Percentiles rank a stretch among this genome's conserved stretches.
Evolutionary conservation across 1,140 invertebrate species (phyloP).

Genomic region (Notospermus geniculatus): DNA sequence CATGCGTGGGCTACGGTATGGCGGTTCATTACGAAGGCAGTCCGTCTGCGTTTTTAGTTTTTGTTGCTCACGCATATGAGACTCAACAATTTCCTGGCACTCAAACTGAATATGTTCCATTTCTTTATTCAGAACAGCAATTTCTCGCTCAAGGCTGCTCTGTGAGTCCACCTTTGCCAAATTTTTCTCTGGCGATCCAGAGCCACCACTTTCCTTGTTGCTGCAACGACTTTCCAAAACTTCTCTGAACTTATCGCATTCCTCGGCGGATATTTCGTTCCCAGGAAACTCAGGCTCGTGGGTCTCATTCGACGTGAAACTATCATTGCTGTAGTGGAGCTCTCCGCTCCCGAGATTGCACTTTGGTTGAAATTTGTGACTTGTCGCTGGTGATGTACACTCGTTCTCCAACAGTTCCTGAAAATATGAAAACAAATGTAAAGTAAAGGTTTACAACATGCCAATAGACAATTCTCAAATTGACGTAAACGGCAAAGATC

Average conservation of each 20-base stretch:
- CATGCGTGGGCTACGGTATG: slow-evolving; percentile 44
- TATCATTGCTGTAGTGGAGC: slow-evolving; percentile 45
- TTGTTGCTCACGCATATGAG: slow-evolving; percentile 31
- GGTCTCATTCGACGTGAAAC: slow-evolving; percentile 42
- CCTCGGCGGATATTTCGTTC: slow-evolving; percentile 41
- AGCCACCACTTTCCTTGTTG: slow-evolving; percentile 15
- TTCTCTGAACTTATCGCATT: slow-evolving; percentile 46
- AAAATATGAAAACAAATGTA: slow-evolving; percentile 15
- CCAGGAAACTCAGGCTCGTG: slow-evolving; percentile 24
- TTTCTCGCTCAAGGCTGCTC: slow-evolving; percentile 57
- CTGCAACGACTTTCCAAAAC: slow-evolving; percentile 42
- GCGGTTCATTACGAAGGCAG: slow-evolving; percentile 24
- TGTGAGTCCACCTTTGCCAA: slow-evolving; percentile 38
- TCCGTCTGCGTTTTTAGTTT: slow-evolving; percentile 29
- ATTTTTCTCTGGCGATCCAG: slow-evolving; percentile 26
- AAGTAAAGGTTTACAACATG: too few species aligned
- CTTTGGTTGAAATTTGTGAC: slow-evolving; percentile 22
- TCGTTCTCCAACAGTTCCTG: slow-evolving; percentile 45
- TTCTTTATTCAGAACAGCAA: slow-evolving; percentile 60
- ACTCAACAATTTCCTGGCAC: slow-evolving; percentile 54
- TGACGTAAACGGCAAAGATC: too few species aligned
- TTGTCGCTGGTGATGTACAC: slow-evolving; percentile 31
- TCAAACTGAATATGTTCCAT: slow-evolving; percentile 62
- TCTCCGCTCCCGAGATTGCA: slow-evolving; percentile 19
- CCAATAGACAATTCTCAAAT: too few species aligned